Conservation (phyloP, 2,797 vertebrate species). For the Lophotriccus pileatus region DNA sequence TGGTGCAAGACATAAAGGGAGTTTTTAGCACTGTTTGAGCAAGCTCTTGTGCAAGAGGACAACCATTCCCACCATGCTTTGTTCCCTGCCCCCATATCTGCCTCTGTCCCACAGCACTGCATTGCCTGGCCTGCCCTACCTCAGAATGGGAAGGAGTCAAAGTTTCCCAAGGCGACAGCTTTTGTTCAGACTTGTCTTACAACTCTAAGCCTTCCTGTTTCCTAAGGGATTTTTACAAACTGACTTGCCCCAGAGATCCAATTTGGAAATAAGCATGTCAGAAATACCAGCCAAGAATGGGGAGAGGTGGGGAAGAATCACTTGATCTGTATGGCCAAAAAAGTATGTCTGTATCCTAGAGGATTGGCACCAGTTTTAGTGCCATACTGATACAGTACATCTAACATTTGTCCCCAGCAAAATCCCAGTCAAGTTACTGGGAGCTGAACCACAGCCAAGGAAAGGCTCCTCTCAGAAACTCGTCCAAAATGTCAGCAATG, state of each 20-base stretch:
- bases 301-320: neutral
- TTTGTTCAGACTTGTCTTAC: neutral
- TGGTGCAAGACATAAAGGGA: neutral
- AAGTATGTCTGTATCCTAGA: neutral
- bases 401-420: neutral
- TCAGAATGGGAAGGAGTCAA: neutral
- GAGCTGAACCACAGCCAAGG: neutral
- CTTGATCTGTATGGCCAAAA: rapidly evolving
- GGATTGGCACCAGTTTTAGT: neutral
- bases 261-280: neutral
- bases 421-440: neutral
- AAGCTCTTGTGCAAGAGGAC: neutral
- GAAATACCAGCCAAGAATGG: neutral
- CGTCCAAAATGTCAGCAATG: neutral
- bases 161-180: neutral
- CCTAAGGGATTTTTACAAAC: neutral
- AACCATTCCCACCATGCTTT: neutral
- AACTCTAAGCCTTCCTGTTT: neutral
- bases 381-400: rapidly evolving
- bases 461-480: neutral
- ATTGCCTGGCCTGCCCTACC: neutral
- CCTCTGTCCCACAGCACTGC: neutral
- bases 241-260: neutral
- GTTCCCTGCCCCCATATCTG: neutral
- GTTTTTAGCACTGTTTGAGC: neutral